A percentile compares a stretch with the other conserved stretches of the same genome.
phyloP scores from a whole-genome alignment of 1,140 invertebrate genomes.

The Mya arenaria region DNA sequence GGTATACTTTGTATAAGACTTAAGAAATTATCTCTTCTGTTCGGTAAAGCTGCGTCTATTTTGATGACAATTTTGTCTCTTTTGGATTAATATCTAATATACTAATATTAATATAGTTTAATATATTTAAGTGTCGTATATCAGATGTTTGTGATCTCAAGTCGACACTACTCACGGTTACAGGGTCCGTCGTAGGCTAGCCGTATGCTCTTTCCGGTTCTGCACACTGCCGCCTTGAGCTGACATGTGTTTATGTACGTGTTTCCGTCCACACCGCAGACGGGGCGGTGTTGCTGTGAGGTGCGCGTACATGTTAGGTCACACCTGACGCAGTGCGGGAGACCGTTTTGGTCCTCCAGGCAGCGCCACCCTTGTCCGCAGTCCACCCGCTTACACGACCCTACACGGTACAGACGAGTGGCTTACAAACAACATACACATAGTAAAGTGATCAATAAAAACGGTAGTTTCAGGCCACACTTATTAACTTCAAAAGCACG shows the following conservation, averaged over 20 bases:
- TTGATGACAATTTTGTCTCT: not conserved
- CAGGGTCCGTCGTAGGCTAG: slow-evolving; percentile 29
- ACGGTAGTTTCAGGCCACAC: too few species aligned
- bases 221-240: slow-evolving; percentile 45
- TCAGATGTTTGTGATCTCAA: not conserved
- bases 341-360: slow-evolving; percentile 49
- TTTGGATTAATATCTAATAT: not conserved
- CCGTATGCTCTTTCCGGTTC: slow-evolving; percentile 31
- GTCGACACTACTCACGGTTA: not conserved
- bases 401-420: not conserved
- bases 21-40: not conserved
- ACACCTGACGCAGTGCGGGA: slow-evolving; percentile 42
- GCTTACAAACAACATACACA: not conserved
- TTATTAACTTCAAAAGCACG: too few species aligned
- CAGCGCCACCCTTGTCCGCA: slow-evolving; percentile 39
- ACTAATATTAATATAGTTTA: not conserved
- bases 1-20: not conserved
- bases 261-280: slow-evolving; percentile 42
- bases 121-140: not conserved
- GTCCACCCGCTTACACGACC: slow-evolving; percentile 30
- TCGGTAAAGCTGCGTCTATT: not conserved
- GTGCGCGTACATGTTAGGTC: not conserved
- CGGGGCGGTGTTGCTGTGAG: not conserved
- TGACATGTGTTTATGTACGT: slow-evolving; percentile 43
- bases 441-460: too few species aligned